Evolutionary conservation across 2,888 invertebrate species (phyloP).

Genomic region (Diachrysia chrysitis): DNA sequence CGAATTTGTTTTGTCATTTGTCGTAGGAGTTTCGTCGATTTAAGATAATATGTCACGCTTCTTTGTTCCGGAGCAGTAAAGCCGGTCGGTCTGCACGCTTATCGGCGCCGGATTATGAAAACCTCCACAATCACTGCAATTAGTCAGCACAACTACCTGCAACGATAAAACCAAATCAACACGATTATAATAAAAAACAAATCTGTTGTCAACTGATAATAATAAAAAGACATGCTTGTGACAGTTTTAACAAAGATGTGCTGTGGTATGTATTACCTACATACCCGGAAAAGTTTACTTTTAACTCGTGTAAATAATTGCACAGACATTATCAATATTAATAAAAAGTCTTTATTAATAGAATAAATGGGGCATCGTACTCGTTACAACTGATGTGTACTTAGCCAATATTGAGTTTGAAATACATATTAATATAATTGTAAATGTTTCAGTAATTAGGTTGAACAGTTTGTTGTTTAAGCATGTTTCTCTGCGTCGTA

Average conservation of each 20-base stretch:
- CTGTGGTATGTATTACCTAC: slow-evolving; percentile 36
- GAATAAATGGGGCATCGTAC: slow-evolving; percentile 48
- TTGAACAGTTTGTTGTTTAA: background rate
- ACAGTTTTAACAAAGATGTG: slow-evolving; percentile 34
- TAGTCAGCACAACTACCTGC: slow-evolving; percentile 55
- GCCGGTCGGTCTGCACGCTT: slow-evolving; percentile 61
- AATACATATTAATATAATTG: background rate
- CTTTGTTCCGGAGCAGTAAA: slow-evolving; percentile 69
- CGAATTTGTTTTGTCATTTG: slow-evolving; percentile 31
- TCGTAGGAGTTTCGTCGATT: slow-evolving; percentile 47
- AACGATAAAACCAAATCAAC: slow-evolving; percentile 45
- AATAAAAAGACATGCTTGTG: slow-evolving; percentile 24
- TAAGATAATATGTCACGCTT: slow-evolving; percentile 59
- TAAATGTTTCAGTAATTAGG: slow-evolving; percentile 10
- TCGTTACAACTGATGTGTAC: slow-evolving; percentile 34
- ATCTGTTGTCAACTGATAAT: slow-evolving; percentile 48
- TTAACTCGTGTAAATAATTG: slow-evolving; percentile 48
- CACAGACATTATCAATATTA: slow-evolving; percentile 50
- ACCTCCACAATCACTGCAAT: slow-evolving; percentile 69
- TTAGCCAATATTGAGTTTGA: slow-evolving; percentile 33
- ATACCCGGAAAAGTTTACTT: slow-evolving; percentile 40
- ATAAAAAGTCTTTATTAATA: slow-evolving; percentile 46
- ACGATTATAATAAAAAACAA: slow-evolving; percentile 37
- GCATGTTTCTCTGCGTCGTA: background rate
- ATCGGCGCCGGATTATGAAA: slow-evolving; percentile 70